These are phyloP conservation scores for Labeo calbasu DNA, from an alignment of 2,797 vertebrate species.

Conservation along the genomic window DNA sequence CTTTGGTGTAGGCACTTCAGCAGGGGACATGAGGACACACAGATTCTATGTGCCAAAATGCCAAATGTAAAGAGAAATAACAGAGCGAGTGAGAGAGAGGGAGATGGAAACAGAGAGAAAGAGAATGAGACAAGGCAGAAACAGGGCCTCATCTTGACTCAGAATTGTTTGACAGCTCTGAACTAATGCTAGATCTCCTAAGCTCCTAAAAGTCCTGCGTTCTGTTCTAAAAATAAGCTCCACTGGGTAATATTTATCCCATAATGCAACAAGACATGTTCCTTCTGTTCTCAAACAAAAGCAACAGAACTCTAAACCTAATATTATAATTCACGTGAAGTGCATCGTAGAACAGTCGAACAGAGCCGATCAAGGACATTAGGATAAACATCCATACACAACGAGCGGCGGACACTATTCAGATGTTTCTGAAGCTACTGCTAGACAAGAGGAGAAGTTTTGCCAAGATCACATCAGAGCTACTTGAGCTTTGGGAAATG, in stretches of 20 bases:
- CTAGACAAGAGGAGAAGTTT: conserved; percentile 2
- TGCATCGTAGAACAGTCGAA: conserved; percentile 16
- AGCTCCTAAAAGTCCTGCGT: conserved; percentile 31
- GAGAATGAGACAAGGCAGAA: conserved; percentile 31
- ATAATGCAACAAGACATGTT: conserved; percentile 26
- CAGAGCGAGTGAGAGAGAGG: conserved; percentile 14
- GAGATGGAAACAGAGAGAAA: conserved; percentile 18
- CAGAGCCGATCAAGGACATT: background rate
- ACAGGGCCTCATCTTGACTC: conserved; percentile 39
- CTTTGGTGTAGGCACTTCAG: background rate
- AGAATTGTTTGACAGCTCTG: conserved; percentile 55
- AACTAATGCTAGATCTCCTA: conserved; percentile 45
- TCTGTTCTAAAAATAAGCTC: conserved; percentile 27
- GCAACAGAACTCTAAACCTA: conserved; percentile 13
- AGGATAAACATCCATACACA: conserved; percentile 34
- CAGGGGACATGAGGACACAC: conserved; percentile 20
- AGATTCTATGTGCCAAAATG: background rate
- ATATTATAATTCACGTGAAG: conserved; percentile 1
- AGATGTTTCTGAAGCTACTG: conserved; percentile 28
- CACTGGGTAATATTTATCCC: conserved; percentile 21
- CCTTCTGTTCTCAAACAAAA: conserved; percentile 40
- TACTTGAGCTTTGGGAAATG: conserved; percentile 9
- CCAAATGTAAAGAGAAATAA: conserved; percentile 20
- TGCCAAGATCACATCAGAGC: conserved; percentile 36
- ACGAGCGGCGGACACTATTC: background rate